Percentiles rank a stretch among this genome's conserved stretches.
Evolutionary conservation across 2,113 vertebrate species (phyloP).

Genomic region (Acanthisitta chloris): DNA sequence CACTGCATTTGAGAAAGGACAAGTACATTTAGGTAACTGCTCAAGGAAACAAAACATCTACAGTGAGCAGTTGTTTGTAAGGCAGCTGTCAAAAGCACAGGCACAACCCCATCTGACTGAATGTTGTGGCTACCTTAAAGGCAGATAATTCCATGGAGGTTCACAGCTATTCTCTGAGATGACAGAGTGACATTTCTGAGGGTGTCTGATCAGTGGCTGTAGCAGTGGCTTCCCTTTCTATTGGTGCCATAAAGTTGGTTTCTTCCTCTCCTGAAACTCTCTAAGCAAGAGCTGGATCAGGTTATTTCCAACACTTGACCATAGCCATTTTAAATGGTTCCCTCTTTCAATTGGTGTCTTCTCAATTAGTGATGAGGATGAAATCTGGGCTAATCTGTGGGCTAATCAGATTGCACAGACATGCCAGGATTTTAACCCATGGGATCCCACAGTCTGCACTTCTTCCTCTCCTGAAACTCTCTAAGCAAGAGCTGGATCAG

Average conservation of each 20-base stretch:
- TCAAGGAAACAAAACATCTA: neutral
- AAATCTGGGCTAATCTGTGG: neutral
- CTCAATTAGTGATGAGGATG: neutral
- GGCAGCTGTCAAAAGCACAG: neutral
- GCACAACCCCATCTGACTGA: neutral
- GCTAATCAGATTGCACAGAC: no score
- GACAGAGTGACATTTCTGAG: neutral
- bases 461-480: neutral
- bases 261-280: neutral
- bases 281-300: neutral
- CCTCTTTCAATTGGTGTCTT: neutral
- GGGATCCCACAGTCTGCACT: no score
- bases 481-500: neutral
- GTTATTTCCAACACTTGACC: neutral
- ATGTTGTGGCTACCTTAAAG: neutral
- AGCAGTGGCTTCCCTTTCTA: neutral
- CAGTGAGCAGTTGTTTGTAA: neutral
- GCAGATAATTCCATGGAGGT: neutral
- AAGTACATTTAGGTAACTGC: neutral
- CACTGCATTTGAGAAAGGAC: neutral
- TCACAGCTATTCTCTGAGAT: neutral
- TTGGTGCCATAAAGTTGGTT: neutral
- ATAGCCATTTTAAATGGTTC: neutral
- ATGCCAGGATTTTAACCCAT: no score
- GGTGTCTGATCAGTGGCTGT: neutral